phyloP scores from a whole-genome alignment of 2,888 invertebrate genomes.

The Myopa tessellatipennis region DNA sequence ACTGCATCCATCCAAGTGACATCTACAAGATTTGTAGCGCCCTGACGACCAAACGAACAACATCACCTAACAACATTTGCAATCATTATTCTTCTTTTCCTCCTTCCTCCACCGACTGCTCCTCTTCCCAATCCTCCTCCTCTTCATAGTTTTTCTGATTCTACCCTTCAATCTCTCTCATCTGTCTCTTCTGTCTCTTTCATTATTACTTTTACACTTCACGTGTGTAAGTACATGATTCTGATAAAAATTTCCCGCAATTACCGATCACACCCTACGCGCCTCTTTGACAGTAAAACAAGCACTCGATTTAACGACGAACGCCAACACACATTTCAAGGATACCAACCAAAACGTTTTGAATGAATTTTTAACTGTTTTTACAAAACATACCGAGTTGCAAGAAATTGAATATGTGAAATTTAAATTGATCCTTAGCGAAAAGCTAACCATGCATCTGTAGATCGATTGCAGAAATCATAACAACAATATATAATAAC shows the following conservation, averaged over 20 bases:
- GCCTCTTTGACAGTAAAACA: not conserved
- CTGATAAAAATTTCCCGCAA: conserved; percentile 29
- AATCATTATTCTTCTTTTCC: not conserved
- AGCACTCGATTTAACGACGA: not conserved
- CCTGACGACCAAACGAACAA: not conserved
- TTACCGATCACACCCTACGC: conserved; percentile 10
- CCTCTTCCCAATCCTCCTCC: not conserved
- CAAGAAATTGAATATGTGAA: conserved; percentile 34
- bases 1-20: not conserved
- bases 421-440: conserved; percentile 35
- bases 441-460: conserved; percentile 31
- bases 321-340: conserved; percentile 5
- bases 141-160: conserved; percentile 11
- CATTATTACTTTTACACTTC: conserved; percentile 17
- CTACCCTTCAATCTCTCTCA: not conserved
- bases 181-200: conserved; percentile 29
- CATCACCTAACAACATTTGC: not conserved
- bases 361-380: conserved; percentile 24
- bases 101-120: not conserved
- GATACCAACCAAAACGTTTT: conserved; percentile 7
- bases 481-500: conserved; percentile 24
- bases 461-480: conserved; percentile 39
- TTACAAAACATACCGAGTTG: conserved; percentile 25
- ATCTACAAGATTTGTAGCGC: not conserved
- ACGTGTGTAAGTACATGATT: not conserved